Evolutionary conservation across 2,797 vertebrate species (phyloP).

Genomic region (Taeniopygia guttata): DNA sequence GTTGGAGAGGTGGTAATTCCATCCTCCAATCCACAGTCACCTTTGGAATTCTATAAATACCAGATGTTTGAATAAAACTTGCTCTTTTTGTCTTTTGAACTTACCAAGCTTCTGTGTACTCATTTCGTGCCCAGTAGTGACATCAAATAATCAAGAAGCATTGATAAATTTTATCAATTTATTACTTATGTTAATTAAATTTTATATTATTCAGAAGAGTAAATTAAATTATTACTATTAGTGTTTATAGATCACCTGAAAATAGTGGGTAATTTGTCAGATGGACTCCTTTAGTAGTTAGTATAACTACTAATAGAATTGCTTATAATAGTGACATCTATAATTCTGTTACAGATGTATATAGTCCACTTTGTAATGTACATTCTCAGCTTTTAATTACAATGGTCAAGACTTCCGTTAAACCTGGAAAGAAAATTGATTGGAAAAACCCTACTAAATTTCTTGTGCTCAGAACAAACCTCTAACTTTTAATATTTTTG

Average conservation of each 20-base stretch:
- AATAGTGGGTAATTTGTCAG: neutral
- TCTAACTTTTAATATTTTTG: neutral
- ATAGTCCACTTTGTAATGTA: neutral
- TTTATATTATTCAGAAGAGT: neutral
- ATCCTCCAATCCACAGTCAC: too few relatives aligned
- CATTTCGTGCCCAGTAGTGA: too few relatives aligned
- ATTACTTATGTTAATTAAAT: neutral
- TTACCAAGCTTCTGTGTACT: too few relatives aligned
- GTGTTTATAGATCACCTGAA: neutral
- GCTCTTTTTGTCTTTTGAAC: too few relatives aligned
- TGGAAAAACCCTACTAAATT: neutral
- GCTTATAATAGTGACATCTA: neutral
- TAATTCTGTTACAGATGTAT: neutral
- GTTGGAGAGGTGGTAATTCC: too few relatives aligned
- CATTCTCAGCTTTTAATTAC: neutral
- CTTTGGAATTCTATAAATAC: too few relatives aligned
- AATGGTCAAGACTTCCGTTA: neutral
- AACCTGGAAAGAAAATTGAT: neutral
- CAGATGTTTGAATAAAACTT: too few relatives aligned
- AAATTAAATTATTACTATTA: neutral
- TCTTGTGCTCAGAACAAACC: neutral
- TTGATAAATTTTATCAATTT: neutral
- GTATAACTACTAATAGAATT: neutral
- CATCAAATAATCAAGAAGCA: neutral
- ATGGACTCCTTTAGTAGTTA: neutral